Percentiles rank a stretch among this genome's conserved stretches.
phyloP scores from a whole-genome alignment of 37 sponge, comb jelly and placozoan species.

The Agelas oroides region DNA sequence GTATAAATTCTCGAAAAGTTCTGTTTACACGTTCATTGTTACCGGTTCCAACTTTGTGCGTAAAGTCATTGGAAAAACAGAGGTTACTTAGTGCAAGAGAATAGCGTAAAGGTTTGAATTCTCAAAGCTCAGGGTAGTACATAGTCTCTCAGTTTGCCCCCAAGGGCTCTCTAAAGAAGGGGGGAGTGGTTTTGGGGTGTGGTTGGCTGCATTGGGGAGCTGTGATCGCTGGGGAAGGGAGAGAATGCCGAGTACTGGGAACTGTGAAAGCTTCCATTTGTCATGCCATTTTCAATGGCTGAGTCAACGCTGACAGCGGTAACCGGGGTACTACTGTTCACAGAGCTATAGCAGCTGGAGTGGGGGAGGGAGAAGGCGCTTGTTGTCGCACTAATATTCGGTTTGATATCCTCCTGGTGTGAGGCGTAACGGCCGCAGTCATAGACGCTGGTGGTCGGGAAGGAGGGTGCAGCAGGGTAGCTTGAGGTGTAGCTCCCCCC shows the following conservation, averaged over 20 bases:
- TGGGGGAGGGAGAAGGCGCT: constrained; percentile 24
- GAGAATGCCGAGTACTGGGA: constrained; percentile 41
- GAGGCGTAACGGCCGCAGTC: background rate
- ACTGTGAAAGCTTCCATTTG: background rate
- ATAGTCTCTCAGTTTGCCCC: too few relatives aligned
- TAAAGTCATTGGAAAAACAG: too few relatives aligned
- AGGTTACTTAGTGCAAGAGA: too few relatives aligned
- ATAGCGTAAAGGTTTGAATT: too few relatives aligned
- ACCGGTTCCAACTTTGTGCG: too few relatives aligned
- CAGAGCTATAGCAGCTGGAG: background rate
- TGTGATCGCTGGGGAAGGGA: constrained; percentile 15
- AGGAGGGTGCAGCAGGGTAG: background rate
- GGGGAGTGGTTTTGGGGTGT: constrained; percentile 14
- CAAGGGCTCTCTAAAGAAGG: too few relatives aligned
- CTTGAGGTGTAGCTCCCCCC: background rate
- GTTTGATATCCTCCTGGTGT: constrained; percentile 46
- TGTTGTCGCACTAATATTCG: constrained; percentile 5
- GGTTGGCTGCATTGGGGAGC: background rate
- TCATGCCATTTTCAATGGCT: background rate
- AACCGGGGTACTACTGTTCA: background rate
- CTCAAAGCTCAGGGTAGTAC: too few relatives aligned
- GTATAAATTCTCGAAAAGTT: too few relatives aligned
- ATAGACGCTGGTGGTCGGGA: background rate
- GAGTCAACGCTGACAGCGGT: too few relatives aligned
- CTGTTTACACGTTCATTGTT: too few relatives aligned